Base-by-base conservation (phyloP, 2,113 vertebrate genomes). In the Sturnus vulgaris region DNA sequence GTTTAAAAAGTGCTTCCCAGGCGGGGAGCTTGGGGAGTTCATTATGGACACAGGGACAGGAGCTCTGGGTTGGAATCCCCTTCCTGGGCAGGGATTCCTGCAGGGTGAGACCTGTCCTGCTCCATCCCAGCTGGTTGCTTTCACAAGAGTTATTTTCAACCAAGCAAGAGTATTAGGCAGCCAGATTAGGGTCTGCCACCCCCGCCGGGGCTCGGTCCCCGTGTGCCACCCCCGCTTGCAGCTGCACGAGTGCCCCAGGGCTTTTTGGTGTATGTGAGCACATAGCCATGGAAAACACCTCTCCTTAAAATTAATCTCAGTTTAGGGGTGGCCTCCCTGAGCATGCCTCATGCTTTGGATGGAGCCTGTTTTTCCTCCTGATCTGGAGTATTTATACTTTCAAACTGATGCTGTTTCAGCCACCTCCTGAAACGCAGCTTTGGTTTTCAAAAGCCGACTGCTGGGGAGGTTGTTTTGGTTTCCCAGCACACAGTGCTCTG, bases 121-220 rank as follows among this genome's bases (percentile, higher is more conserved):
- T 55, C 66, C 39, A n/a, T 78, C 83, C 56, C 93, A 95, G 86
- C 90, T 95, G 91, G 76, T 76, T 95, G 57, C 88, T 92, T 95
- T 91, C 95, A 94, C 77, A 84, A 63, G 60, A 63, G 60, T 78
- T 78, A 55, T 92, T 95, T 94, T 91, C 90, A 91, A 81, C 52
- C 47, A 55, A 88, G 57, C 39, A 85, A 82, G 68, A 73, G n/a
- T 84, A 84, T 92, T 86, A 96, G 65, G 81, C 86, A 75, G 93
- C 81, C 86, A 84, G 90, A 92, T 94, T 87, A 86, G 64, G 39
- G 77, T 73, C 14, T 53, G 88, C n/a, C 40, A 44, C 12, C 30
- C 35, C 49, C 5, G 3, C 42, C n/a, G n/a, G n/a, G n/a, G n/a
- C n/a, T n/a, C n/a, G n/a, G n/a, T n/a, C 13, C 40, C 49, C 56